phyloP scores from a whole-genome alignment of 37 sponge, comb jelly and placozoan genomes.

The Chondrosia reniformis region DNA sequence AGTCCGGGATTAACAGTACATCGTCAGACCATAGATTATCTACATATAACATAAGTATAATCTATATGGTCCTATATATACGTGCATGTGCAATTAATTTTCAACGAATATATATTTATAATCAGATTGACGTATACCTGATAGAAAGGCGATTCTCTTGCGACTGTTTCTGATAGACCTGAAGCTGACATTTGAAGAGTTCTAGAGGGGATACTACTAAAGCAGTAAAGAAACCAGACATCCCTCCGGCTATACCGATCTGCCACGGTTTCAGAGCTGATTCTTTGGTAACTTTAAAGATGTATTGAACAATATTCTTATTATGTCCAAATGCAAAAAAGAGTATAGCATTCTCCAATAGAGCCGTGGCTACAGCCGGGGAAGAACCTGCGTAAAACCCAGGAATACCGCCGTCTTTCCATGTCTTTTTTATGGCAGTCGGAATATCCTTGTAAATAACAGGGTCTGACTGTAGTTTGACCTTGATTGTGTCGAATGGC shows the following conservation, averaged over 20 bases:
- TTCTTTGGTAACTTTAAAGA: not conserved
- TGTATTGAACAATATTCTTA: not conserved
- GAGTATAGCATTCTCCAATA: conserved; percentile 36
- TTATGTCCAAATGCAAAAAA: conserved; percentile 27
- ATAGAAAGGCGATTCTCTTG: no score
- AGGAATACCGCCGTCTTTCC: conserved; percentile 20
- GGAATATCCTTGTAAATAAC: conserved; percentile 2
- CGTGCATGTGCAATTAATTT: no score
- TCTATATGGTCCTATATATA: no score
- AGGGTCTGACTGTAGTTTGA: conserved; percentile 37
- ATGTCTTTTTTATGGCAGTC: not conserved
- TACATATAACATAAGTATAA: no score
- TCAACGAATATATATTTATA: no score
- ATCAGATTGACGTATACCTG: no score
- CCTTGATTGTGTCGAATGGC: conserved; percentile 49
- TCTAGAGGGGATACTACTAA: conserved; percentile 34
- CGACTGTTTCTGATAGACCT: conserved; percentile 15
- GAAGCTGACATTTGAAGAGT: conserved; percentile 43
- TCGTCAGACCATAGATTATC: no score
- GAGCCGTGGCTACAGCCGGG: conserved; percentile 30
- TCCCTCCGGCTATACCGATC: conserved; percentile 25
- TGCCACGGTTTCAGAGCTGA: conserved; percentile 9
- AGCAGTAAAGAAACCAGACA: conserved; percentile 27
- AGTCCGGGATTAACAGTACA: no score
- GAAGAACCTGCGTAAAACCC: conserved; percentile 48